phyloP scores from a whole-genome alignment of 2,113 vertebrate genomes.

The Nothoprocta pentlandii region DNA sequence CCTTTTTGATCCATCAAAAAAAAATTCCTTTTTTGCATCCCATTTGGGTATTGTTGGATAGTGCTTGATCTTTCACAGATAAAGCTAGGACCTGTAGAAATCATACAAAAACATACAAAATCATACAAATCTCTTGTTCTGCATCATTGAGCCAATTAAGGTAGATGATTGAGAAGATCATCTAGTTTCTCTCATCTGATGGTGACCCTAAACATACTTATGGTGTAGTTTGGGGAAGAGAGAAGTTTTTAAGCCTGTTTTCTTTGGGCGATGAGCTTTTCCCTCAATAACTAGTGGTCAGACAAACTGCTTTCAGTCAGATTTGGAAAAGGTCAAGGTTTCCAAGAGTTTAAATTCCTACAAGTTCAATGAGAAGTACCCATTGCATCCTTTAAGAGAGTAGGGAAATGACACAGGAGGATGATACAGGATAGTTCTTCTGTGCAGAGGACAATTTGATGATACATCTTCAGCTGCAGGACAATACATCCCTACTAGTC shows the following conservation, averaged over 20 bases:
- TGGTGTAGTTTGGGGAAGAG: no score
- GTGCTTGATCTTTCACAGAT: neutral
- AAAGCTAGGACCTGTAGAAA: rapidly evolving
- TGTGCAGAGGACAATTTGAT: rapidly evolving
- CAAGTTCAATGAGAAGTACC: no score
- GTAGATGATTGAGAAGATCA: neutral
- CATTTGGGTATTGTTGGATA: neutral
- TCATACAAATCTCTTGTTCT: no score
- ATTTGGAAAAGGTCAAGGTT: neutral
- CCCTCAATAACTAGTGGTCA: rapidly evolving
- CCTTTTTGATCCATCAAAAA: neutral
- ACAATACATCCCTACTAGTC: no score
- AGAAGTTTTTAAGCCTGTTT: neutral
- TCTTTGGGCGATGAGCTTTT: neutral
- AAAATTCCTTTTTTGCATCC: no score
- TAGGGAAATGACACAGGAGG: rapidly evolving
- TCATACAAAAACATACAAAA: no score
- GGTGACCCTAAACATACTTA: neutral
- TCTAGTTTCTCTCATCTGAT: neutral
- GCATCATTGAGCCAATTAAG: no score
- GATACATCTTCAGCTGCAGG: neutral
- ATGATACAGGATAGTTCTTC: neutral
- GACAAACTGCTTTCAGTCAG: neutral
- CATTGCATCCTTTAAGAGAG: no score
- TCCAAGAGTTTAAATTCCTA: no score